Evolutionary conservation across 2,113 vertebrate species (phyloP).

Genomic region (Terrapene triunguis): DNA sequence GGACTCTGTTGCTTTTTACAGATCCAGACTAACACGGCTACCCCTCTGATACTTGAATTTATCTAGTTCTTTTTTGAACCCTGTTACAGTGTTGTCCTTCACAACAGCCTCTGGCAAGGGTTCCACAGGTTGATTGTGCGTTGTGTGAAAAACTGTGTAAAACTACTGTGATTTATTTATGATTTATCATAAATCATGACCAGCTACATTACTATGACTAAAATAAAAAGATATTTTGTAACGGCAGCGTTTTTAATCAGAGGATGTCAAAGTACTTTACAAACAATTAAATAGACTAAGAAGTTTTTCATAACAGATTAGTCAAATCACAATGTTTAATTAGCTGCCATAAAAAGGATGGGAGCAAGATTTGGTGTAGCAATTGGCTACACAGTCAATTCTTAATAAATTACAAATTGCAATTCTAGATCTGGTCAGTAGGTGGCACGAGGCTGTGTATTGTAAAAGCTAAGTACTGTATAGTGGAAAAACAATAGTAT

Average conservation of each 20-base stretch:
- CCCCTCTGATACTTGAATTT: no score
- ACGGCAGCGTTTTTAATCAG: not conserved
- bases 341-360: not conserved
- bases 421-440: slow-evolving; percentile 16
- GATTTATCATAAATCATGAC: not conserved
- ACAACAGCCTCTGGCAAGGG: no score
- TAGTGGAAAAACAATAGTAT: rapidly evolving
- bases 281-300: not conserved
- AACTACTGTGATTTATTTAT: not conserved
- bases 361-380: not conserved
- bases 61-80: no score
- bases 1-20: no score
- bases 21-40: no score
- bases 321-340: not conserved
- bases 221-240: not conserved
- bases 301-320: not conserved
- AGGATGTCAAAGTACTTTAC: not conserved
- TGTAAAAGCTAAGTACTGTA: not conserved
- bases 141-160: not conserved
- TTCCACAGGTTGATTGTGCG: no score
- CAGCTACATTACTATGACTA: not conserved
- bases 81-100: no score
- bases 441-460: slow-evolving; percentile 34
- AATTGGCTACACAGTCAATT: not conserved
- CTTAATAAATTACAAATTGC: rapidly evolving